Evolutionary conservation across 2,113 vertebrate genomes (phyloP).

Genomic region (Strigops habroptila): DNA sequence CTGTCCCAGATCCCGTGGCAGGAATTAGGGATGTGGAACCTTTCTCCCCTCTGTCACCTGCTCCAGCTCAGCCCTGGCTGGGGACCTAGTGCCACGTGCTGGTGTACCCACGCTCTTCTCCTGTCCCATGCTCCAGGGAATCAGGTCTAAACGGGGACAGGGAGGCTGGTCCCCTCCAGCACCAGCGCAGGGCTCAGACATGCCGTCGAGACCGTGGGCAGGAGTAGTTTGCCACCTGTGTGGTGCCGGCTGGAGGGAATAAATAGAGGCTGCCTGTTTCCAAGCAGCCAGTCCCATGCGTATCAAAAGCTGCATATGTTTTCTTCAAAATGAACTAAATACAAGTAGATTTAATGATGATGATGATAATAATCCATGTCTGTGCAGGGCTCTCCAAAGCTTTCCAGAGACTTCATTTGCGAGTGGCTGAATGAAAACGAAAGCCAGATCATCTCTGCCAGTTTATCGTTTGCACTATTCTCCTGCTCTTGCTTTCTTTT

Average conservation of each 20-base stretch:
- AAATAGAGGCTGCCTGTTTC: slow-evolving; percentile 14
- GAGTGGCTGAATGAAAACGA: neutral
- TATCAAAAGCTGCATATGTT: slow-evolving; percentile 20
- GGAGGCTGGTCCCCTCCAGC: neutral
- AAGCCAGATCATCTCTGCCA: slow-evolving; percentile 12
- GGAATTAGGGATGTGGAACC: neutral
- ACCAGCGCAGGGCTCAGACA: neutral
- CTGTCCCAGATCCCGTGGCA: slow-evolving; percentile 16
- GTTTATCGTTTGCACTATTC: neutral
- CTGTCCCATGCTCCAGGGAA: neutral
- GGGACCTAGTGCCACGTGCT: neutral
- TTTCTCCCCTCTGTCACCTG: slow-evolving; percentile 12
- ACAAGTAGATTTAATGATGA: neutral
- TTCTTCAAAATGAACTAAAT: slow-evolving; percentile 25
- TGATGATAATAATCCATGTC: neutral
- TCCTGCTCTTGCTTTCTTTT: neutral
- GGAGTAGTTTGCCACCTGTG: neutral
- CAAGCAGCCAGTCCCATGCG: neutral
- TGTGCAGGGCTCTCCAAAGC: neutral
- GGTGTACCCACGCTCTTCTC: fast-evolving
- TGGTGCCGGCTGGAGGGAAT: neutral
- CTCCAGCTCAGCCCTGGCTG: neutral
- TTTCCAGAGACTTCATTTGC: neutral
- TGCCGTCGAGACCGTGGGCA: neutral
- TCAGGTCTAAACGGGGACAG: neutral